A percentile compares a stretch with the other conserved stretches of the same genome.
Conservation (phyloP, 2,797 vertebrate genomes). For the Pogoniulus pusillus region DNA sequence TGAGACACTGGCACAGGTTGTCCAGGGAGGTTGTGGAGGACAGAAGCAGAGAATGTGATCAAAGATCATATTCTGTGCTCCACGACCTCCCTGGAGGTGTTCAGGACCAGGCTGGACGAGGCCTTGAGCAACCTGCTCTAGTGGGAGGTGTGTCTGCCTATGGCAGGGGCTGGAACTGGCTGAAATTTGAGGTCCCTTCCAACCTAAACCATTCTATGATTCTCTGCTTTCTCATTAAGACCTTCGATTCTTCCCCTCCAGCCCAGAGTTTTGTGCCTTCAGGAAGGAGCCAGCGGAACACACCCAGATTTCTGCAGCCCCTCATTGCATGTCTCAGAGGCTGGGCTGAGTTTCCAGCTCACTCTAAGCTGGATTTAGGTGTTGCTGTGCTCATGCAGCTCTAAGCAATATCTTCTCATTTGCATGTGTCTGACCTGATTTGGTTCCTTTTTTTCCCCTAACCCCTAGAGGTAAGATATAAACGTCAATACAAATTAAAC, state of each 20-base stretch:
- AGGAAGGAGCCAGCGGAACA: constrained; percentile 44
- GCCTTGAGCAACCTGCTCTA: too few relatives aligned
- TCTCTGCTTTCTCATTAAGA: constrained; percentile 36
- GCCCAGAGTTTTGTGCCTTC: background rate
- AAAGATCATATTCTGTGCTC: too few relatives aligned
- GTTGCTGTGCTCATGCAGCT: constrained; percentile 31
- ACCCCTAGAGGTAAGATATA: constrained; percentile 67
- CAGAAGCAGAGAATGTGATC: too few relatives aligned
- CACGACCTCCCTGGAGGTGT: too few relatives aligned
- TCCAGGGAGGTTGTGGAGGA: too few relatives aligned
- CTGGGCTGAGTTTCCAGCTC: background rate
- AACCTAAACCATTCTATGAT: too few relatives aligned
- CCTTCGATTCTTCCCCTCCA: background rate
- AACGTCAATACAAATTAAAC: constrained; percentile 77
- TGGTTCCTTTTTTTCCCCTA: constrained; percentile 59
- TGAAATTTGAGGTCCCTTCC: too few relatives aligned
- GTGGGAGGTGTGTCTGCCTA: too few relatives aligned
- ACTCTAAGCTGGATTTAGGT: constrained; percentile 55
- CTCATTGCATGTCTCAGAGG: background rate
- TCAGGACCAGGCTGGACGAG: too few relatives aligned
- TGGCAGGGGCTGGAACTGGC: too few relatives aligned
- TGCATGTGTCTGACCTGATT: constrained; percentile 70
- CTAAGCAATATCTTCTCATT: constrained; percentile 70
- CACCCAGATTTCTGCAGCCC: background rate
- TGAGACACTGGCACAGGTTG: too few relatives aligned